A percentile compares a stretch with the other conserved stretches of the same genome.
Evolutionary conservation across 2,113 vertebrate genomes (phyloP).

Genomic region (Ivindomyrus marchei): DNA sequence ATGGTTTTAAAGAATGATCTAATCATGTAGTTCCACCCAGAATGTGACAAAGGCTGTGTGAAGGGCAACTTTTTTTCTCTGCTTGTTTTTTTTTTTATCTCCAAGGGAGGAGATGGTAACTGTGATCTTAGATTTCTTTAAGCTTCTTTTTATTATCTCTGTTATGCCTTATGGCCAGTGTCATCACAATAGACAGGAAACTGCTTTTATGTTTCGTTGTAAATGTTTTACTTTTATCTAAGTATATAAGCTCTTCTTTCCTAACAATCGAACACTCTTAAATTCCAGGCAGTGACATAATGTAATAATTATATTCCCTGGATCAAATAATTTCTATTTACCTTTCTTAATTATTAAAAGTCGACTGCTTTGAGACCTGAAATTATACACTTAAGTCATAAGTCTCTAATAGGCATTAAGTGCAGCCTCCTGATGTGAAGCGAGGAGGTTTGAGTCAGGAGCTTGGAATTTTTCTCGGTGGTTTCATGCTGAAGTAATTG

Average conservation of each 20-base stretch:
- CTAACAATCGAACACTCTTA: background rate
- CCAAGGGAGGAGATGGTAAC: conserved; percentile 15
- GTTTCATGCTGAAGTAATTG: conserved; percentile 5
- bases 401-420: conserved; percentile 7
- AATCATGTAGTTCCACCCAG: background rate
- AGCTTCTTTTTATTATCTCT: background rate
- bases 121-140: conserved; percentile 1
- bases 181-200: background rate
- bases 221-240: background rate
- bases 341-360: conserved; percentile 9
- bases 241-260: background rate
- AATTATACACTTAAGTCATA: conserved; percentile 13
- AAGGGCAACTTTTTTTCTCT: background rate
- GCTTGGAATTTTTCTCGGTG: conserved; percentile 7
- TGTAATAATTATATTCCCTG: background rate
- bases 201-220: background rate
- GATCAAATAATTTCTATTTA: background rate
- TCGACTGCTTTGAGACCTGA: background rate
- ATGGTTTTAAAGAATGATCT: background rate
- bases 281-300: background rate
- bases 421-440: background rate
- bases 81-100: conserved; percentile 4
- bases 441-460: background rate
- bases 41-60: background rate
- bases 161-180: background rate